These are phyloP conservation scores for Anguilla anguilla DNA, from an alignment of 2,797 vertebrate species.

Conservation along the genomic window DNA sequence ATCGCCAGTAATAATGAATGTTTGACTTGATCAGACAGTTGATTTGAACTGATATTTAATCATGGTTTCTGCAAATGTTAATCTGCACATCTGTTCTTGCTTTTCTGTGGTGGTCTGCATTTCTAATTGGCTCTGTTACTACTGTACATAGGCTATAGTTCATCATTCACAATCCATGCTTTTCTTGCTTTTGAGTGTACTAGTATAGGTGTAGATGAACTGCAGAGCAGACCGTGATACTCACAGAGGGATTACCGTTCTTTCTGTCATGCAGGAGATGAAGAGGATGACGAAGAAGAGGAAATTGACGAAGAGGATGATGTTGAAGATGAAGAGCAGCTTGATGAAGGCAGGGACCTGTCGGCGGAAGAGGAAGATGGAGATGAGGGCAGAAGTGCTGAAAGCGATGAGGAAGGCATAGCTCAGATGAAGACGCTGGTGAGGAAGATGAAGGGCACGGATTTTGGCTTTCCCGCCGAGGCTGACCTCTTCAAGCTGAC, in stretches of 20 bases:
- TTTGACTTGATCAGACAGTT: constrained; percentile 71
- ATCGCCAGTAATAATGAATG: constrained; percentile 69
- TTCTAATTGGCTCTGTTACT: not conserved
- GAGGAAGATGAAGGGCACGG: constrained; percentile 38
- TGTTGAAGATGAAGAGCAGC: constrained; percentile 48
- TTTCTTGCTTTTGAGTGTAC: not conserved
- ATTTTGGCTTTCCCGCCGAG: constrained; percentile 66
- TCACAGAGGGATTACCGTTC: not conserved
- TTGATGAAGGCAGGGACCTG: constrained; percentile 19
- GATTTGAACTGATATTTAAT: constrained; percentile 66
- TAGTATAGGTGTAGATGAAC: not conserved
- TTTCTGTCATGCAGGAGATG: constrained; percentile 16
- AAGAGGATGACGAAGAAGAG: constrained; percentile 24
- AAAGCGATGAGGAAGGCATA: constrained; percentile 27
- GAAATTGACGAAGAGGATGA: constrained; percentile 49
- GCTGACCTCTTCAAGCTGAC: constrained; percentile 78
- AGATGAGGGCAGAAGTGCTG: constrained; percentile 41
- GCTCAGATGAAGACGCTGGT: constrained; percentile 44
- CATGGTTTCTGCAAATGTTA: constrained; percentile 63
- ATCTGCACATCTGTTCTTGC: constrained; percentile 51
- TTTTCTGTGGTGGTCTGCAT: not conserved
- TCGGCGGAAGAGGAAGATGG: constrained; percentile 44
- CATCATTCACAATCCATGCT: not conserved
- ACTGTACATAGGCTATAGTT: not conserved
- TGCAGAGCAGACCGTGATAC: not conserved